Percentiles rank a stretch among this genome's conserved stretches.
phyloP scores from a whole-genome alignment of 2,888 invertebrate species.

The Mythimna pallens region DNA sequence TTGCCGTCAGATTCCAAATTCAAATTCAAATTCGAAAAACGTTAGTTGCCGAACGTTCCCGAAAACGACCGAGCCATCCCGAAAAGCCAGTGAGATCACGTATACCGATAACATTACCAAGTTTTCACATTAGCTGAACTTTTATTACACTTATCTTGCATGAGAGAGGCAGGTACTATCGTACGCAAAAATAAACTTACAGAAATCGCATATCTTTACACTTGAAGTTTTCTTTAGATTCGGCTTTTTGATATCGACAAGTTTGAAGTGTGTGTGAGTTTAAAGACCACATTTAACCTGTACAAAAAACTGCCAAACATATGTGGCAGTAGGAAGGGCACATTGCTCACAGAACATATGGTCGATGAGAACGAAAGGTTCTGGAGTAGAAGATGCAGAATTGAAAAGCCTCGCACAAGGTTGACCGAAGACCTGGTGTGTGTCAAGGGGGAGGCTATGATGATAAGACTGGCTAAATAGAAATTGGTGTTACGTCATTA shows the following conservation, averaged over 20 bases:
- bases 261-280: constrained; percentile 5
- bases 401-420: too few species aligned
- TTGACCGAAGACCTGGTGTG: too few species aligned
- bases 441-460: too few species aligned
- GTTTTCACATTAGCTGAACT: constrained; percentile 89
- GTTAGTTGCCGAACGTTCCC: constrained; percentile 76
- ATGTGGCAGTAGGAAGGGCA: too few species aligned
- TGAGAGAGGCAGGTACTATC: constrained; percentile 75
- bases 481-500: too few species aligned
- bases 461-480: too few species aligned
- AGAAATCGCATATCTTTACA: constrained; percentile 60
- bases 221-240: constrained; percentile 47
- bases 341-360: too few species aligned
- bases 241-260: constrained; percentile 15
- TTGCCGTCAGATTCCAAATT: constrained; percentile 71
- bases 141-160: constrained; percentile 89
- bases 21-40: constrained; percentile 79
- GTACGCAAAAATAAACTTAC: constrained; percentile 80
- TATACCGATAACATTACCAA: constrained; percentile 90
- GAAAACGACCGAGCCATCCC: constrained; percentile 69
- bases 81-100: constrained; percentile 89
- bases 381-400: too few species aligned
- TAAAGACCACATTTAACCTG: background rate
- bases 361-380: too few species aligned
- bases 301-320: too few species aligned